Base-by-base conservation (phyloP, 2,888 invertebrate genomes). In the Rotaria magnacalcarata region DNA sequence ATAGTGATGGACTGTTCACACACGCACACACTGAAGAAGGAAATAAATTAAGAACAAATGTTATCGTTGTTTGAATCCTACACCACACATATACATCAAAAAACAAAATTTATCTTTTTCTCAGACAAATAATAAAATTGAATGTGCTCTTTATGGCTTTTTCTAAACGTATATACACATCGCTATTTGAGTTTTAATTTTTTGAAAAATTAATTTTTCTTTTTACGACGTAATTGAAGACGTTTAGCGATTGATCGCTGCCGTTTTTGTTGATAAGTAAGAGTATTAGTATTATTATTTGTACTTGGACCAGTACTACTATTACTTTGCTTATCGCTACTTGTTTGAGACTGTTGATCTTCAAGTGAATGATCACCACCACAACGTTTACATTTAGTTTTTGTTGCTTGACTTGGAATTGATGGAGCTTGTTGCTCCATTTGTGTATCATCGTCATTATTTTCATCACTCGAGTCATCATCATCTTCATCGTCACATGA, bases 241-340 rank as follows among this genome's bases (percentile, higher is more conserved):
- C 80, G 47, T 80, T 80, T 80, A 80, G 80, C 80, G 47, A 80
- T 80, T n/a, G 80, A 80, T 47, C 80, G 80, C n/a, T 80, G 80
- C 8, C 80, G 80, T 80, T 80, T 80, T 47, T 80, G 80, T 80
- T 80, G 80, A 80, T 80, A 80, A 3, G 80, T 80, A 47, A 80
- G 47, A 10, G 47, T 47, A 67, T 67, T 67, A 5, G 34, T 34
- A 41, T 34, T 67, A 27, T 27, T 67, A 27, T 27, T 67, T 24
- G 41, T 43, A 21, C 75, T 8, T 14, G 67, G 67, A 34, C n/a
- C 34, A 41, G 67, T 34, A 41, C 67, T 34, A 34, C 34, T 67
- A 67, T 67, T 67, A 67, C 67, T 67, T 47, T 80, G 80, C 47
- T 80, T 80, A n/a, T 80, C 80, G 47, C 80, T 80, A 47, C 80